Base-by-base conservation (phyloP, 2,888 invertebrate genomes). In the Branchipolynoe longqiensis region DNA sequence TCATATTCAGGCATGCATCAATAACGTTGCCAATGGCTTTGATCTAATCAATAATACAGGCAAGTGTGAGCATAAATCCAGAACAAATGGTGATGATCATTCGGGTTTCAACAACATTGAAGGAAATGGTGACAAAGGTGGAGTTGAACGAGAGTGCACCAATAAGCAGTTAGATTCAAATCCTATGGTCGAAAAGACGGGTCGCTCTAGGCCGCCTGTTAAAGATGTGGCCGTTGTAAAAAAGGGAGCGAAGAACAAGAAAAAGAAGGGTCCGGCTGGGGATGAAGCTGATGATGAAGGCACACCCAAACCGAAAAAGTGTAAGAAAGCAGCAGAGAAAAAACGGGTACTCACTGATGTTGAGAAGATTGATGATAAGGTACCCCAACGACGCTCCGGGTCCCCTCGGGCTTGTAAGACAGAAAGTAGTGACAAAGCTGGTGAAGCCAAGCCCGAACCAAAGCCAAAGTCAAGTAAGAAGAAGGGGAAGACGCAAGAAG, bases 241-340 rank as follows among this genome's bases (percentile, higher is more conserved):
- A 48, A 69, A 69, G n/a, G 36, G 36, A 69, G 0, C 69, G 38
- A 69, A 69, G 36, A 33, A 12, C n/a, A 78, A 78, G 31, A 78
- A 78, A 48, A 78, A 78, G 33, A 78, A 78, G 28, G 25, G n/a
- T 28, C 8, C 4, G 18, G 48, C 78, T 25, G 54, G 54, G 12
- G 41, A 41, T 31, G 78, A 78, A 48, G 48, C 41, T 48, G 78
- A 78, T 48, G 54, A 78, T 41, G 78, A 54, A 31, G 78, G 78
- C 41, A 48, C 78, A 4, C 48, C 54, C n/a, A 78, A 78, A 54
- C 78, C 78, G 0, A 78, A 78, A 28, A 78, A 78, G 78, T 78
- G 48, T 18, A 41, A 48, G 28, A 78, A 78, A 33, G 41, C 36
- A 12, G 1, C 69, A 18, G 25, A 14, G 18, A 69, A 78, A 48